A percentile compares a stretch with the other conserved stretches of the same genome.
Conservation (phyloP, 2,113 vertebrate genomes). For the Alexandromys fortis region DNA sequence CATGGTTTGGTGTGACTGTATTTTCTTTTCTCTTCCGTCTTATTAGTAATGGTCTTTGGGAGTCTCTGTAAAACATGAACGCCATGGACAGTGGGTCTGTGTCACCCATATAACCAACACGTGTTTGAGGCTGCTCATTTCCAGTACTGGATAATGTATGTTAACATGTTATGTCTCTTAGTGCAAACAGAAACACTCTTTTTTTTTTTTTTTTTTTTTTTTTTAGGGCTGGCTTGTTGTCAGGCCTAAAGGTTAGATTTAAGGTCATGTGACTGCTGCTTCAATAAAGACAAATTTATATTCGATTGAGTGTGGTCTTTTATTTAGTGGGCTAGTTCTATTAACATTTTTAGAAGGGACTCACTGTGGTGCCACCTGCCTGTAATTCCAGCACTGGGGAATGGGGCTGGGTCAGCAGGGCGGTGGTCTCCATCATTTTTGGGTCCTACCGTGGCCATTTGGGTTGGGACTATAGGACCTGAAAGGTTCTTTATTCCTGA, state of each 20-base stretch:
- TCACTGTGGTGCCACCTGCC: not conserved
- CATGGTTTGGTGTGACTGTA: slow-evolving; percentile 77
- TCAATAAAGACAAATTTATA: slow-evolving; percentile 90
- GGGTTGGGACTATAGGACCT: not conserved
- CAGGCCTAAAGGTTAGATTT: slow-evolving; percentile 86
- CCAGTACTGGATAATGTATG: slow-evolving; percentile 87
- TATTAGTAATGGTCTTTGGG: slow-evolving; percentile 84
- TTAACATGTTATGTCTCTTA: slow-evolving; percentile 88
- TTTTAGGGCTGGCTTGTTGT: slow-evolving; percentile 85
- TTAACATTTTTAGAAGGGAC: not conserved
- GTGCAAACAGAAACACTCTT: slow-evolving; percentile 81
- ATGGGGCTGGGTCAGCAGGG: not conserved
- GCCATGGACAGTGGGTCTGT: slow-evolving; percentile 83
- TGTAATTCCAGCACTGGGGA: not conserved
- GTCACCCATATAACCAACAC: slow-evolving; percentile 85
- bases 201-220: slow-evolving; percentile 79
- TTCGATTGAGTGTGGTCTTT: slow-evolving; percentile 84
- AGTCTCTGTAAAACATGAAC: slow-evolving; percentile 85
- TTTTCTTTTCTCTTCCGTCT: slow-evolving; percentile 78
- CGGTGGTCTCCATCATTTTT: not conserved
- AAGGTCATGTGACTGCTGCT: slow-evolving; percentile 90
- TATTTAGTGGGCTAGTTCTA: slow-evolving; percentile 53
- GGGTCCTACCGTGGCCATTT: not conserved
- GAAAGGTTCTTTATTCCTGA: not conserved
- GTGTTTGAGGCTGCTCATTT: slow-evolving; percentile 86